A percentile compares a stretch with the other conserved stretches of the same genome.
phyloP scores from a whole-genome alignment of 1,140 invertebrate genomes.

The Portunus trituberculatus region DNA sequence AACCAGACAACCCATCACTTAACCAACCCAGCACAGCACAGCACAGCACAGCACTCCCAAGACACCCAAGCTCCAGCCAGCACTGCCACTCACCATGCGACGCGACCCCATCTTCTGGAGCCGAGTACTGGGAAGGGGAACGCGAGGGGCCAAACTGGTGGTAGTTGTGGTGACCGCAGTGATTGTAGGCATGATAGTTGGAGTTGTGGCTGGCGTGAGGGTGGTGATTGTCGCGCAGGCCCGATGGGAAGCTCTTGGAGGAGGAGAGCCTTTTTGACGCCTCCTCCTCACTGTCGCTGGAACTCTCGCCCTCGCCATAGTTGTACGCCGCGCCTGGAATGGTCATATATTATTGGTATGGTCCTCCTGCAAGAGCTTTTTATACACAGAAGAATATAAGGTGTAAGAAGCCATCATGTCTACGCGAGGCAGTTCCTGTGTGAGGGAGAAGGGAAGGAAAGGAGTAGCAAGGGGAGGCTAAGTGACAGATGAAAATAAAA shows the following conservation, averaged over 20 bases:
- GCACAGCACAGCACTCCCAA: not conserved
- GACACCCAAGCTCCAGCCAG: not conserved
- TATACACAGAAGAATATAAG: no score
- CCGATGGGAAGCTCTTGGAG: conserved; percentile 80
- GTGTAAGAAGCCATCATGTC: no score
- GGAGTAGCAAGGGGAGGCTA: not conserved
- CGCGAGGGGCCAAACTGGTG: conserved; percentile 69
- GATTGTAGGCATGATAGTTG: conserved; percentile 65
- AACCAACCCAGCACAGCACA: not conserved
- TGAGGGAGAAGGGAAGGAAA: not conserved
- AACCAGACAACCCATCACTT: no score
- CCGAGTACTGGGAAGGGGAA: conserved; percentile 56
- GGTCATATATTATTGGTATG: not conserved
- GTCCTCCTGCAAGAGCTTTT: no score
- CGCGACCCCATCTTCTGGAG: conserved; percentile 29
- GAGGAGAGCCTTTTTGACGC: conserved; percentile 84
- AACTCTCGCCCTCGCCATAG: conserved; percentile 84
- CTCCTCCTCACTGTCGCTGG: conserved; percentile 89
- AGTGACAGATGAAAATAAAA: not conserved
- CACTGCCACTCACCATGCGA: not conserved
- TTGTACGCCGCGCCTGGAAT: conserved; percentile 82
- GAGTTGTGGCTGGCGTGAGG: conserved; percentile 46
- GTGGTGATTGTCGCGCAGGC: conserved; percentile 74
- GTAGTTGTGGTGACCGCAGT: conserved; percentile 70
- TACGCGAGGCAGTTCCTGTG: no score